Evolutionary conservation across 2,888 invertebrate genomes (phyloP).

Genomic region (Metalampra italica): DNA sequence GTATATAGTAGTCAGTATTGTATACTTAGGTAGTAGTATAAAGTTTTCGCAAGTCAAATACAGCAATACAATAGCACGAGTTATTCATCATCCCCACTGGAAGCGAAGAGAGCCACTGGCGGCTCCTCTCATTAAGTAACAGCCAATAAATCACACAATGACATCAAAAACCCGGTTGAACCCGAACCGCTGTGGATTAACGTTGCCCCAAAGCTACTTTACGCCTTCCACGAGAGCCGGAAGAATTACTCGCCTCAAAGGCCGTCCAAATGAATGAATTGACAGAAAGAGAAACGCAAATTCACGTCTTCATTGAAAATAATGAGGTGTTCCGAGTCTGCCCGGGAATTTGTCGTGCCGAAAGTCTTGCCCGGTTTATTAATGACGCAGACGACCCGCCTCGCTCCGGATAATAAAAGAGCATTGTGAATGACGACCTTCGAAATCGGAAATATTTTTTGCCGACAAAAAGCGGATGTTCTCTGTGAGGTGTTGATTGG

Average conservation of each 20-base stretch:
- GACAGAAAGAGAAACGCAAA: constrained; percentile 33
- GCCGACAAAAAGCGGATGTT: too few species aligned
- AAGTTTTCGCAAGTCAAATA: too few species aligned
- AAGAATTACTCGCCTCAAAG: neutral
- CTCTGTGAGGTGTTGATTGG: too few species aligned
- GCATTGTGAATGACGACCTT: constrained; percentile 42
- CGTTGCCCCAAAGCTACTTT: neutral
- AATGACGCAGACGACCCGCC: constrained; percentile 37
- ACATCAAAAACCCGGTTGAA: neutral
- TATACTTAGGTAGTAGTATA: too few species aligned
- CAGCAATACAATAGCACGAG: neutral
- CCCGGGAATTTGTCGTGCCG: constrained; percentile 41
- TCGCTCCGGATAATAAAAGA: constrained; percentile 45
- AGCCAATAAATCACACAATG: neutral
- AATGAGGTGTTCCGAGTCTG: constrained; percentile 42
- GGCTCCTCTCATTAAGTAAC: neutral
- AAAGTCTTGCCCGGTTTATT: constrained; percentile 46
- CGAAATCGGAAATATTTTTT: constrained; percentile 1
- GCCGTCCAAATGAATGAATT: constrained; percentile 10
- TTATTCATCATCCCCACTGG: neutral
- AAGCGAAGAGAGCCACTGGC: neutral
- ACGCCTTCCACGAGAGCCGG: neutral
- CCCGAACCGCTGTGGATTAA: neutral
- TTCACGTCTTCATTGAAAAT: constrained; percentile 45
- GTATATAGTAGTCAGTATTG: too few species aligned